Conservation (phyloP, 2,888 invertebrate species). For the Oscheius myriophilus region DNA sequence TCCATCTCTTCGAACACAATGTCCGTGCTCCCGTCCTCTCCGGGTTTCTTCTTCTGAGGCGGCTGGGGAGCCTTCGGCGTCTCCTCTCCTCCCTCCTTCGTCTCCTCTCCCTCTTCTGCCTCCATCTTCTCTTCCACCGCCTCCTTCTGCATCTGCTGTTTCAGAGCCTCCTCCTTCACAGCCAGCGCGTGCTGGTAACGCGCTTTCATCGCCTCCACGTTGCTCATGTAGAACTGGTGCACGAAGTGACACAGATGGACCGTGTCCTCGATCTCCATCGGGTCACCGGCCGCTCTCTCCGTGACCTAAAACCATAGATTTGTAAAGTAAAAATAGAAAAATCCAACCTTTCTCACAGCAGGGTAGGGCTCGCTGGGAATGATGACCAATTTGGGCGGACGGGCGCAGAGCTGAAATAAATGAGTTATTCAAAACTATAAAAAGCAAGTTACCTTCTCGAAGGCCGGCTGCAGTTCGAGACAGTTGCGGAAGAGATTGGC, state of each 20-base stretch:
- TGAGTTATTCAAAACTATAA: background rate
- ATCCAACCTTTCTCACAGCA: slow-evolving; percentile 73
- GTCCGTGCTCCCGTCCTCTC: slow-evolving; percentile 43
- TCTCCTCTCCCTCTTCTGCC: slow-evolving; percentile 31
- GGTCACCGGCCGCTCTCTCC: slow-evolving; percentile 62
- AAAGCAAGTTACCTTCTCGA: slow-evolving; percentile 80
- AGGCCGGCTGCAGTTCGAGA: slow-evolving; percentile 93
- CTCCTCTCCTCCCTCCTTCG: background rate
- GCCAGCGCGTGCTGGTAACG: slow-evolving; percentile 51
- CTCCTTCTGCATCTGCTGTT: slow-evolving; percentile 9
- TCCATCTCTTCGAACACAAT: slow-evolving; percentile 68
- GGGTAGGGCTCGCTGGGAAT: slow-evolving; percentile 85
- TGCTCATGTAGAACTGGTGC: slow-evolving; percentile 86
- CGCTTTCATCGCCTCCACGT: slow-evolving; percentile 55
- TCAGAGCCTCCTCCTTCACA: slow-evolving; percentile 37
- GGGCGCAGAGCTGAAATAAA: slow-evolving; percentile 79
- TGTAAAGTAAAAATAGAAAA: slow-evolving; percentile 43
- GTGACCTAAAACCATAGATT: slow-evolving; percentile 36
- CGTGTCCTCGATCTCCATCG: slow-evolving; percentile 84
- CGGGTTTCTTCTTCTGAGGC: slow-evolving; percentile 33
- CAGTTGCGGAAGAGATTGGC: slow-evolving; percentile 93
- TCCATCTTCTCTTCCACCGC: slow-evolving; percentile 22
- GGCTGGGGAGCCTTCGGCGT: slow-evolving; percentile 11
- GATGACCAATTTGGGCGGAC: slow-evolving; percentile 84
- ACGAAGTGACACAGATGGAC: slow-evolving; percentile 94